Evolutionary conservation across 2,888 invertebrate genomes (phyloP).

Genomic region (Thecocarcelia acutangulata): DNA sequence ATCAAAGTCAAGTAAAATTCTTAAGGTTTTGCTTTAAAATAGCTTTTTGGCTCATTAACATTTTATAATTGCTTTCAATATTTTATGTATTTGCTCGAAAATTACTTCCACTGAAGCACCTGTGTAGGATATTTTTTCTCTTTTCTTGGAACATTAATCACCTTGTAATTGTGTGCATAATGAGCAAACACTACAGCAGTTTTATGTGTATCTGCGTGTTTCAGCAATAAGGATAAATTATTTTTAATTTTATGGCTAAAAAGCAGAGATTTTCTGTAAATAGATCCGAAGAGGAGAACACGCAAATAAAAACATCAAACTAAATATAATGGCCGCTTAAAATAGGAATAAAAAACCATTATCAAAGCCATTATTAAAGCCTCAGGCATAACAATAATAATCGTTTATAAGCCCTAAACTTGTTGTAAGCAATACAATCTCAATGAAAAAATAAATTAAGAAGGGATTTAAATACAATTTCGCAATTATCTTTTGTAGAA

Average conservation of each 20-base stretch:
- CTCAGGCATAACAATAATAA: no score
- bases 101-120: conserved; percentile 9
- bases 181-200: neutral
- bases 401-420: no score
- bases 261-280: no score
- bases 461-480: no score
- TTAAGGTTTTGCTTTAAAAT: neutral
- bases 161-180: neutral
- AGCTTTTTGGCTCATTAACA: conserved; percentile 20
- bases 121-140: neutral
- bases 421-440: no score
- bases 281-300: no score
- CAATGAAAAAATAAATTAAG: no score
- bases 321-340: no score
- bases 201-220: conserved; percentile 7
- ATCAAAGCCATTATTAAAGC: no score
- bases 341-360: no score
- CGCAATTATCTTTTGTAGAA: no score
- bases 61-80: conserved; percentile 32
- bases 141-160: neutral
- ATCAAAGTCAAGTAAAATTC: neutral
- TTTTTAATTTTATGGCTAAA: neutral
- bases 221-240: conserved; percentile 13
- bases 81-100: neutral
- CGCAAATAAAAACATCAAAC: no score